Evolutionary conservation across 2,797 vertebrate genomes (phyloP), one percentile per base, ranked within the genome.

Genomic region (Sebastes vulpes): DNA sequence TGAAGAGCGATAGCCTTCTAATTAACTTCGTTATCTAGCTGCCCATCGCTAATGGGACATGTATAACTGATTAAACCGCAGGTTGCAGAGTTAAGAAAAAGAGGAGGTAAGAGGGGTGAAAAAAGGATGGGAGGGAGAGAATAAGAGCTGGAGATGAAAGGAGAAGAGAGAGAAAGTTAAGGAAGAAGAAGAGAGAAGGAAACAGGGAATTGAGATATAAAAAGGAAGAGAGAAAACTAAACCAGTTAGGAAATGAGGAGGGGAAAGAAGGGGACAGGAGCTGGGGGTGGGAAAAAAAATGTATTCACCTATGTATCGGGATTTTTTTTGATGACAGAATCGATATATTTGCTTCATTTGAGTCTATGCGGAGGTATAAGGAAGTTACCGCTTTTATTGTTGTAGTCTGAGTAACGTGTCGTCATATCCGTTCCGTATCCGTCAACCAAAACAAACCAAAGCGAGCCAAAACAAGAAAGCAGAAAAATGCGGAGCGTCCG

Each of bases 11-110:
- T 78, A 80, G 79, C 66, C 66, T 77, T 70, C 76, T 88, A 90
- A 93, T 89, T 89, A 89, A 82, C 84, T 89, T 82, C 54, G 79
- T 90, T 87, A 90, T 91, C 86, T 54, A 48, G 71, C 82, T 75
- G 72, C 66, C 83, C 72, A 78, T 85, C 46, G 11, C 74, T 87
- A 86, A 91, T 71, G 75, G 75, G 56, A 75, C 46, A 53, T 11
- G 66, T 66, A 75, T 71, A 65, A 75, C 68, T 81, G 82, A 86
- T 84, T 86, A 84, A 79, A 76, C 18, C 0, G 8, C 26, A 60
- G 66, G 61, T 50, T 79, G 56, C 10, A 67, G 64, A 77, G 42
- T 31, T 78, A 29, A 72, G 42, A 52, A 77, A 21, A 21, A 72
- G 29, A 18, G 9, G 28, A 21, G 25, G 14, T 9, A 54, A 23